Evolutionary conservation across 2,113 vertebrate species (phyloP).

Genomic region (Anarhynchus alexandrinus): DNA sequence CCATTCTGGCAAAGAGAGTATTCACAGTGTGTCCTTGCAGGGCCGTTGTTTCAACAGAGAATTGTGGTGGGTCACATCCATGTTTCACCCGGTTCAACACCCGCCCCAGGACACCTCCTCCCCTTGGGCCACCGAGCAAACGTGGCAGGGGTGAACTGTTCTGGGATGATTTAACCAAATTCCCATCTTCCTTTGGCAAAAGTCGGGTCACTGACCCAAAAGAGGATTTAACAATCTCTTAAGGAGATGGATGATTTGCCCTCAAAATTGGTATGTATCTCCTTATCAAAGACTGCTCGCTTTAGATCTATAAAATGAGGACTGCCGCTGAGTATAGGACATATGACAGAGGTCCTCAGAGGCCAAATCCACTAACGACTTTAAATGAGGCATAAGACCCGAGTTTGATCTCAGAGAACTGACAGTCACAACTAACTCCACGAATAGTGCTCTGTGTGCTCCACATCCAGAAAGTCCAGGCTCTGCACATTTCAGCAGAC

Average conservation of each 20-base stretch:
- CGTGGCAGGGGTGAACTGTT: fast-evolving
- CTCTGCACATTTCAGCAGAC: neutral
- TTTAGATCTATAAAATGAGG: neutral
- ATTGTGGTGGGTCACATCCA: neutral
- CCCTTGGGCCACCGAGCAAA: neutral
- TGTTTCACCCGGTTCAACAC: neutral
- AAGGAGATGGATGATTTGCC: neutral
- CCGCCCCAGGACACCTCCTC: neutral
- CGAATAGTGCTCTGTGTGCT: neutral
- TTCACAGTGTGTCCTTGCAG: neutral
- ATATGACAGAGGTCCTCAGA: neutral
- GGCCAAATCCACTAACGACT: neutral
- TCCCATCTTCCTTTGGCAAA: neutral
- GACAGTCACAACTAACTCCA: neutral
- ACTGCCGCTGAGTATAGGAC: neutral
- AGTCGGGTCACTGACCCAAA: neutral
- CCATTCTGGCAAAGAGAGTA: neutral
- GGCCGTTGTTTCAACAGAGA: neutral
- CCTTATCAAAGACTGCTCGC: neutral
- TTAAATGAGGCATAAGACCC: constrained; percentile 14
- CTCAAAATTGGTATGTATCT: neutral
- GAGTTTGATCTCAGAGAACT: neutral
- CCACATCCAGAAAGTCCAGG: neutral
- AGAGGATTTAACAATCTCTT: neutral
- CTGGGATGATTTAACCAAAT: fast-evolving